Conservation (phyloP, 2,888 invertebrate species). For the Brassicogethes aeneus region DNA sequence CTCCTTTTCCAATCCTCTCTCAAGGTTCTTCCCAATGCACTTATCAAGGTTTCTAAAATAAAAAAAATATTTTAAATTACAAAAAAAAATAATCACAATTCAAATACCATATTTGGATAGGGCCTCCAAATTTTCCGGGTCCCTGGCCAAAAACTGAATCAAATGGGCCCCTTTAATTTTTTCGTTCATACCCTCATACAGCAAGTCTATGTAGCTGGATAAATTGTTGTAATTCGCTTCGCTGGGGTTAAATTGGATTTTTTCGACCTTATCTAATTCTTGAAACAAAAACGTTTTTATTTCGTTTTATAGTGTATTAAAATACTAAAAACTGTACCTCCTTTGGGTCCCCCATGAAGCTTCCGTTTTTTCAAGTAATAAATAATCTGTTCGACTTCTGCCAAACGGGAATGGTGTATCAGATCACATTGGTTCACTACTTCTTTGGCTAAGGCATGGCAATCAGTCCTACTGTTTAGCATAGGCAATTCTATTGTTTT, state of each 20-base stretch:
- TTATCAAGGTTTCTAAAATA: conserved; percentile 85
- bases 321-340: too few relatives aligned
- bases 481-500: conserved; percentile 77
- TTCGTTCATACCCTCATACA: conserved; percentile 91
- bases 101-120: conserved; percentile 80
- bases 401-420: conserved; percentile 70
- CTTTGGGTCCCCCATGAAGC: conserved; percentile 32
- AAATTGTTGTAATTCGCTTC: conserved; percentile 72
- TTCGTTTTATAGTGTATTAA: too few relatives aligned
- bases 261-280: conserved; percentile 9
- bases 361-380: conserved; percentile 78
- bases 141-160: conserved; percentile 84
- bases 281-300: neutral
- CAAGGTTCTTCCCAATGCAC: conserved; percentile 89
- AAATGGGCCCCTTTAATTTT: conserved; percentile 88
- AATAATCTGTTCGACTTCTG: conserved; percentile 81
- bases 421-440: conserved; percentile 79
- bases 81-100: conserved; percentile 29
- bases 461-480: conserved; percentile 70
- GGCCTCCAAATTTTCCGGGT: conserved; percentile 89
- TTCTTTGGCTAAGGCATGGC: conserved; percentile 68
- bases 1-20: conserved; percentile 97
- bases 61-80: conserved; percentile 15
- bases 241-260: conserved; percentile 35
- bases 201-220: conserved; percentile 88